phyloP scores from a whole-genome alignment of 2,113 vertebrate species.

The Cyprinodon variegatus region DNA sequence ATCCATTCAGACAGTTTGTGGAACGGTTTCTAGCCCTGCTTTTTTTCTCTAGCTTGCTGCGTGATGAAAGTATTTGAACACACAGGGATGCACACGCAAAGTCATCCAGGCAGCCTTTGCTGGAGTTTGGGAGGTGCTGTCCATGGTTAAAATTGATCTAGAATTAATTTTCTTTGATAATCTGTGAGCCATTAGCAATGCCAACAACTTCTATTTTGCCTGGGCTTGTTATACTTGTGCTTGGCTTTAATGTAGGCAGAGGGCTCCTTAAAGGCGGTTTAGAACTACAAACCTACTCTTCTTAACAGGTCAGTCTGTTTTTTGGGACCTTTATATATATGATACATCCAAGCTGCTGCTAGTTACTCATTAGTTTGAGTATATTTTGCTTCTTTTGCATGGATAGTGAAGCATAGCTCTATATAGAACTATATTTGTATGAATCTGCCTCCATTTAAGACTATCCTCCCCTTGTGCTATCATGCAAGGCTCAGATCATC shows the following conservation, averaged over 20 bases:
- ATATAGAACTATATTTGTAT: constrained; percentile 27
- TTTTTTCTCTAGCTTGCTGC: background rate
- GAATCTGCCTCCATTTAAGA: background rate
- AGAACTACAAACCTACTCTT: background rate
- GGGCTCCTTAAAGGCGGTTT: background rate
- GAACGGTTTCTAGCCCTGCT: constrained; percentile 33
- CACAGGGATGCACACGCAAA: constrained; percentile 13
- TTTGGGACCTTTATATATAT: constrained; percentile 20
- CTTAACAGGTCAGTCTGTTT: constrained; percentile 28
- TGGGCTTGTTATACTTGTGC: background rate
- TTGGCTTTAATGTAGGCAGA: background rate
- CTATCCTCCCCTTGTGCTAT: constrained; percentile 16
- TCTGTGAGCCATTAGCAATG: background rate
- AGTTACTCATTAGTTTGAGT: constrained; percentile 7
- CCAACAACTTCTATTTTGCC: background rate
- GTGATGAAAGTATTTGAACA: constrained; percentile 18
- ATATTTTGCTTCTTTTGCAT: constrained; percentile 20
- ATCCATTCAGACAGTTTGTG: constrained; percentile 59
- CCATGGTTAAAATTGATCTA: constrained; percentile 5
- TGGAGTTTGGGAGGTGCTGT: constrained; percentile 3
- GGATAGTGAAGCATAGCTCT: constrained; percentile 5
- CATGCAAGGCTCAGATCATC: constrained; percentile 38
- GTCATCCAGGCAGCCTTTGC: constrained; percentile 8
- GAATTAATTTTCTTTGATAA: constrained; percentile 6
- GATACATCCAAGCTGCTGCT: background rate